Evolutionary conservation across 2,113 vertebrate genomes (phyloP).

Genomic region (Podarcis cretensis): DNA sequence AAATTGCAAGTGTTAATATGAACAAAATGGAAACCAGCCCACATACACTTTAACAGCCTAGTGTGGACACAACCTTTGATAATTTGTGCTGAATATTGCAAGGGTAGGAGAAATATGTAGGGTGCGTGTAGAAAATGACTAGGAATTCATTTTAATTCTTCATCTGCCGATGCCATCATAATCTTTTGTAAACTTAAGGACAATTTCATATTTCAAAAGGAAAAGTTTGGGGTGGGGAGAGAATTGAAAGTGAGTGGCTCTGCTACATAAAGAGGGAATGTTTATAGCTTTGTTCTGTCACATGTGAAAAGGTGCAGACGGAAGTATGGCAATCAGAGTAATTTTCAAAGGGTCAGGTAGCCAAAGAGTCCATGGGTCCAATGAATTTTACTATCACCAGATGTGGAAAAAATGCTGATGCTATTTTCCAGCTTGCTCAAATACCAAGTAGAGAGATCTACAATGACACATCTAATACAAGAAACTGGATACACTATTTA

Average conservation of each 20-base stretch:
- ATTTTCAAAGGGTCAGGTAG: conserved; percentile 6
- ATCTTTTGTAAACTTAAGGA: neutral
- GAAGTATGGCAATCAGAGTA: neutral
- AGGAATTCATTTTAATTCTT: neutral
- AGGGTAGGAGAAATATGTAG: neutral
- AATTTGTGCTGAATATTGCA: neutral
- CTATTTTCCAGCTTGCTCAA: conserved; percentile 50
- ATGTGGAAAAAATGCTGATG: conserved; percentile 21
- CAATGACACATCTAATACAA: conserved; percentile 18
- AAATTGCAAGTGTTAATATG: too few relatives aligned
- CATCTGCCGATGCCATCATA: neutral
- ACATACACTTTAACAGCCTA: too few relatives aligned
- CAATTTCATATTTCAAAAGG: neutral
- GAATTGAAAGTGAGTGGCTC: conserved; percentile 1
- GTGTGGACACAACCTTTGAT: too few relatives aligned
- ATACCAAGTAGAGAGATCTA: conserved; percentile 48
- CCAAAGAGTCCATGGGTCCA: neutral
- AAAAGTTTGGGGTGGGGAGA: neutral
- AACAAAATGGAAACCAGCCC: too few relatives aligned
- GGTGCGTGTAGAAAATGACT: neutral
- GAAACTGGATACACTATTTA: neutral
- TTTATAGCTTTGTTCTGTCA: neutral
- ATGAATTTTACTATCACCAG: conserved; percentile 40
- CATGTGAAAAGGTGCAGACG: neutral
- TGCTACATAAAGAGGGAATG: rapidly evolving